Evolutionary conservation across 2,797 vertebrate species (phyloP).

Genomic region (Phalloptychus januarius): DNA sequence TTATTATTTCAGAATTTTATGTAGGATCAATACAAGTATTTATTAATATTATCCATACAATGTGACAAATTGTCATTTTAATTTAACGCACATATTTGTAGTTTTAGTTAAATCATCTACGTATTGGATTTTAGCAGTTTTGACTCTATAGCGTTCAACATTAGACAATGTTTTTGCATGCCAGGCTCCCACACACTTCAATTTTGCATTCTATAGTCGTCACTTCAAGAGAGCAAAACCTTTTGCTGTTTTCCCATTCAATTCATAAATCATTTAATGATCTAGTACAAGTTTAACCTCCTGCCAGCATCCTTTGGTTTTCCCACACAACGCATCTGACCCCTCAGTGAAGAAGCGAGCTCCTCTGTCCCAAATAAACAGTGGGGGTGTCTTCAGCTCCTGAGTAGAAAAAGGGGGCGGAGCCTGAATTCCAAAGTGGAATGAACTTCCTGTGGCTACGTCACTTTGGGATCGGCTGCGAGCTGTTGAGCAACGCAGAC

Average conservation of each 20-base stretch:
- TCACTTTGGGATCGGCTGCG: slow-evolving; percentile 76
- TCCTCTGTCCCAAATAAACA: neutral
- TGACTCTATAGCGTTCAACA: neutral
- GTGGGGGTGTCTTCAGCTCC: slow-evolving; percentile 33
- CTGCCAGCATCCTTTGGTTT: neutral
- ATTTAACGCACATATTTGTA: neutral
- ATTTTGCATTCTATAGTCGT: neutral
- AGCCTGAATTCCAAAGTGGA: slow-evolving; percentile 73
- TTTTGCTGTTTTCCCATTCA: neutral
- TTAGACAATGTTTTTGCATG: neutral
- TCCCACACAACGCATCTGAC: neutral
- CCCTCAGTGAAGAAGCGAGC: neutral
- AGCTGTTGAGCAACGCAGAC: slow-evolving; percentile 49
- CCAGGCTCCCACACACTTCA: neutral
- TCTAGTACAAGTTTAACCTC: neutral
- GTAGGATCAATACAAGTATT: neutral
- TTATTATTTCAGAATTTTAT: neutral
- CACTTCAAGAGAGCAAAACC: slow-evolving; percentile 33
- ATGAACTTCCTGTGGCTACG: slow-evolving; percentile 68
- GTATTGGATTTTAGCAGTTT: neutral
- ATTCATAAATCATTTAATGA: neutral
- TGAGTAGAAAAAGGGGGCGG: slow-evolving; percentile 53
- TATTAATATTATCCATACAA: neutral
- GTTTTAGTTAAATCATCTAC: neutral
- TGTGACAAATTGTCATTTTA: neutral